These are phyloP conservation scores for Tiphia femorata DNA, from an alignment of 2,888 invertebrate genomes.

Conservation along the genomic window DNA sequence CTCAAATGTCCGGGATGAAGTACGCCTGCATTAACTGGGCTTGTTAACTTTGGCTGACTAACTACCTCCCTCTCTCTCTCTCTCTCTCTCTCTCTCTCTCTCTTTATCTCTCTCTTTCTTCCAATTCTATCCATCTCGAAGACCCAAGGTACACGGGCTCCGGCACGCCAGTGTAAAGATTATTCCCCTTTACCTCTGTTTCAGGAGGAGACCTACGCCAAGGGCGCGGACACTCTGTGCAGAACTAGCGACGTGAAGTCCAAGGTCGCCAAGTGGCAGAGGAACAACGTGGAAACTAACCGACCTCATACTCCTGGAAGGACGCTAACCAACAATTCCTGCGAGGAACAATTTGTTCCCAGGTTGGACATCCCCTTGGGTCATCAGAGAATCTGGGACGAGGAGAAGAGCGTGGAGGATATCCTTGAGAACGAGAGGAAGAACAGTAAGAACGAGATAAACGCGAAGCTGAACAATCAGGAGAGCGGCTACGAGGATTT, in stretches of 20 bases:
- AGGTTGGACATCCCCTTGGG: conserved; percentile 18
- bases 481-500: conserved; percentile 35
- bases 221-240: conserved; percentile 28
- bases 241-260: conserved; percentile 31
- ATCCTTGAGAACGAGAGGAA: conserved; percentile 48
- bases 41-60: too few species aligned
- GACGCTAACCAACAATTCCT: conserved; percentile 2
- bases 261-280: conserved; percentile 38
- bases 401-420: conserved; percentile 35
- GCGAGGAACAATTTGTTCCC: conserved; percentile 15
- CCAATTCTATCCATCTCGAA: too few species aligned
- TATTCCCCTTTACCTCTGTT: conserved; percentile 44
- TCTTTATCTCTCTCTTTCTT: too few species aligned
- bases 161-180: too few species aligned
- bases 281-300: conserved; percentile 34
- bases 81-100: too few species aligned
- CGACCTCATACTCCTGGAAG: neutral
- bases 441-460: conserved; percentile 57
- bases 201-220: conserved; percentile 42
- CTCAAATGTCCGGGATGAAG: too few species aligned
- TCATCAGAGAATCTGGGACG: conserved; percentile 25
- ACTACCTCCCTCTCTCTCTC: too few species aligned
- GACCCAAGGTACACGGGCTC: too few species aligned
- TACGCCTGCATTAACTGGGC: too few species aligned
- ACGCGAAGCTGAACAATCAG: conserved; percentile 59